Conservation (phyloP, 2,888 invertebrate genomes). For the Eurytoma californica region DNA sequence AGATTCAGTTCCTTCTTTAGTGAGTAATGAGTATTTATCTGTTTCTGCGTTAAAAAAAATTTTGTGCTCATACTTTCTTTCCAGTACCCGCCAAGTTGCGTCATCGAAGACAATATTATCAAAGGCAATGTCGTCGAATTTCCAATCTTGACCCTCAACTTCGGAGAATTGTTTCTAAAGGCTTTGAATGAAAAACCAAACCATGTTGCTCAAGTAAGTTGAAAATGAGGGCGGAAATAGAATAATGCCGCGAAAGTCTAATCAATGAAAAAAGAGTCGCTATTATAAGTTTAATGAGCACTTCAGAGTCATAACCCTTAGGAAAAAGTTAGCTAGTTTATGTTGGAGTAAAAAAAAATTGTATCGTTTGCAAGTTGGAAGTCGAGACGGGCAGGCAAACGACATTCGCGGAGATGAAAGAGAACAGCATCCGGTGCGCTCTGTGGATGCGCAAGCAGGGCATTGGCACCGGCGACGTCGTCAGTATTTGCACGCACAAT, state of each 20-base stretch:
- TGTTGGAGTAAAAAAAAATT: too few relatives aligned
- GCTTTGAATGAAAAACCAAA: constrained; percentile 51
- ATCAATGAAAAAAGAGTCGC: too few relatives aligned
- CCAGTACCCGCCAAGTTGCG: constrained; percentile 27
- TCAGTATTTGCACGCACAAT: constrained; percentile 64
- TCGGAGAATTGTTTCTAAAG: constrained; percentile 59
- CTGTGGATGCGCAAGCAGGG: constrained; percentile 66
- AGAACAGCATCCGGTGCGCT: constrained; percentile 65
- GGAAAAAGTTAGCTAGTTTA: too few relatives aligned
- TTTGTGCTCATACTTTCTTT: too few relatives aligned
- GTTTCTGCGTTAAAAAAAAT: too few relatives aligned
- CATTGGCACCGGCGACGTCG: constrained; percentile 61
- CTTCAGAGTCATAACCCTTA: background rate
- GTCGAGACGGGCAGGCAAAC: constrained; percentile 59
- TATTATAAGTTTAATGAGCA: too few relatives aligned
- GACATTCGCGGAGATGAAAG: constrained; percentile 61
- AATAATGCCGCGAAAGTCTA: too few relatives aligned
- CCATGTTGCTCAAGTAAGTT: constrained; percentile 61
- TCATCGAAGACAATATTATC: constrained; percentile 60
- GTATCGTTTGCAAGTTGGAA: constrained; percentile 60
- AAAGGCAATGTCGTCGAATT: constrained; percentile 46
- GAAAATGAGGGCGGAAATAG: too few relatives aligned
- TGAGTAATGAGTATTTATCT: too few relatives aligned
- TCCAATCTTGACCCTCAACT: background rate
- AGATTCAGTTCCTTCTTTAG: too few relatives aligned